A percentile compares a stretch with the other conserved stretches of the same genome.
These are phyloP conservation scores for Mirza zaza DNA, from an alignment of 2,113 vertebrate genomes.

Conservation along the genomic window DNA sequence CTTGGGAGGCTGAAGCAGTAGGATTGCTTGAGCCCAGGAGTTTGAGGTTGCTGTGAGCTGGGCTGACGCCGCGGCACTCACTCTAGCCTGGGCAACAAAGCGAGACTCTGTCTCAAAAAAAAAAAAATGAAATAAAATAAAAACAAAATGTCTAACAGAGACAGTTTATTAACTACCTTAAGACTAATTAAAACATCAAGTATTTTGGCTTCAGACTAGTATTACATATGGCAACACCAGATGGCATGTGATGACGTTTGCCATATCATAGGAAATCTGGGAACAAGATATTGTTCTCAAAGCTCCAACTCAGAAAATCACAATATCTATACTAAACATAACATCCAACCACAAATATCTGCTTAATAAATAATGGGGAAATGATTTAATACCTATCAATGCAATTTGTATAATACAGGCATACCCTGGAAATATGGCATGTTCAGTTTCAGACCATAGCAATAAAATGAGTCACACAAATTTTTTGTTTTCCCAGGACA, in stretches of 20 bases:
- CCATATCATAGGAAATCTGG: neutral
- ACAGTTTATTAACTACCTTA: neutral
- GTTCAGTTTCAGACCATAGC: neutral
- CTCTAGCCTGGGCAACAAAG: too few relatives aligned
- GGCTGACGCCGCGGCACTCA: too few relatives aligned
- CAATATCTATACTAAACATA: neutral
- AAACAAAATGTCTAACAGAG: slow-evolving; percentile 19
- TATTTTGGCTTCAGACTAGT: neutral
- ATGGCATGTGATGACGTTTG: neutral
- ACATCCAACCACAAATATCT: neutral
- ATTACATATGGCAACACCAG: neutral
- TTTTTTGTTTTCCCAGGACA: neutral
- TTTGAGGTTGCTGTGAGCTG: too few relatives aligned
- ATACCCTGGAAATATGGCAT: neutral
- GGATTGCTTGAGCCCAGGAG: too few relatives aligned
- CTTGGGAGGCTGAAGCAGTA: too few relatives aligned
- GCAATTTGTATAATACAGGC: neutral
- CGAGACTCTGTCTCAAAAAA: too few relatives aligned
- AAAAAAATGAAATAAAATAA: too few relatives aligned
- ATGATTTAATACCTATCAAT: neutral
- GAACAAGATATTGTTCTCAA: neutral
- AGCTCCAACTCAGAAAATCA: neutral
- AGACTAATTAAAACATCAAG: neutral
- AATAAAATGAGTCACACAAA: neutral
- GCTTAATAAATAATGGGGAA: slow-evolving; percentile 3